Evolutionary conservation across 2,888 invertebrate genomes (phyloP).

Genomic region (Acronicta leporina): DNA sequence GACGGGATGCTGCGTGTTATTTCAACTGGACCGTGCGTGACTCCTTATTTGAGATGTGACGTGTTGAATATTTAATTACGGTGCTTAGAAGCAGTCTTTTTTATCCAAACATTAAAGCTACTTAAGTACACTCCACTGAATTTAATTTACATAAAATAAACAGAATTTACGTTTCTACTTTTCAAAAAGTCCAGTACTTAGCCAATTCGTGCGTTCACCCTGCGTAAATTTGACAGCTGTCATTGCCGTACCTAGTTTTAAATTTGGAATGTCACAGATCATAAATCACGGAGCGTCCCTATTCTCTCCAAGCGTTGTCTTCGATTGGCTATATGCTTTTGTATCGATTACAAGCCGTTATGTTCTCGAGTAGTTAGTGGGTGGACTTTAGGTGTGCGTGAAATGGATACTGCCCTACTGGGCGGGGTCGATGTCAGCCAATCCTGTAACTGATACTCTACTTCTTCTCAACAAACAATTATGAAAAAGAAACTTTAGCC

Average conservation of each 20-base stretch:
- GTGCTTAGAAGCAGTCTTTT: slow-evolving; percentile 52
- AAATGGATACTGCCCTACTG: slow-evolving; percentile 82
- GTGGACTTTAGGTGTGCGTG: slow-evolving; percentile 83
- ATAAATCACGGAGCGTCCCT: slow-evolving; percentile 51
- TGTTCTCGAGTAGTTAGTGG: slow-evolving; percentile 67
- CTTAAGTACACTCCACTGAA: slow-evolving; percentile 4
- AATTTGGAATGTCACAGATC: slow-evolving; percentile 36
- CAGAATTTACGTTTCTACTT: background rate
- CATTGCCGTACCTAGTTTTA: slow-evolving; percentile 23
- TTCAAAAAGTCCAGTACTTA: slow-evolving; percentile 4
- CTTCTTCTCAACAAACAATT: slow-evolving; percentile 74
- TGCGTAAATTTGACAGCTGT: slow-evolving; percentile 33
- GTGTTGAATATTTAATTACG: slow-evolving; percentile 76
- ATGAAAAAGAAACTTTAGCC: slow-evolving; percentile 54
- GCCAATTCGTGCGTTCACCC: slow-evolving; percentile 20
- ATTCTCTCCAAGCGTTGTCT: slow-evolving; percentile 37
- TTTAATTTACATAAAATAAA: slow-evolving; percentile 17
- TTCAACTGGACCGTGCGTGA: slow-evolving; percentile 84
- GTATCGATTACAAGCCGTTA: slow-evolving; percentile 69
- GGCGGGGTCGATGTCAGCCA: slow-evolving; percentile 84
- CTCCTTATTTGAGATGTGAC: slow-evolving; percentile 54
- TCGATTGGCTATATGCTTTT: slow-evolving; percentile 66
- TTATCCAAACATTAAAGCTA: slow-evolving; percentile 41
- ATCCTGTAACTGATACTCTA: slow-evolving; percentile 88
- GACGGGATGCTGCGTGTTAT: slow-evolving; percentile 84